phyloP scores from a whole-genome alignment of 2,113 vertebrate species.

The Sylvilagus bachmani region DNA sequence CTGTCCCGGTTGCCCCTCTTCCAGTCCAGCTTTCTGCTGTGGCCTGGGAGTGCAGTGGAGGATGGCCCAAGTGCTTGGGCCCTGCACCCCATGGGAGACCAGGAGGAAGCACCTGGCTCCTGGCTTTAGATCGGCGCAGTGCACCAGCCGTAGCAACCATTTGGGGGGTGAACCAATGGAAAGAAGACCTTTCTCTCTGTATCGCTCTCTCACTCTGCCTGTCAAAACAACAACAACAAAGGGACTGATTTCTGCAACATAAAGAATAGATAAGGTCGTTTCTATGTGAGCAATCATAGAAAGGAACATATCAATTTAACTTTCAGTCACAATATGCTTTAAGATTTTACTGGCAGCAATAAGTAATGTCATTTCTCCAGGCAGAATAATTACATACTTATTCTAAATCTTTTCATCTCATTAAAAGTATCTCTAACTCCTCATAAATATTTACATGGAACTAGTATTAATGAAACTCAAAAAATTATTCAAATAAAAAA shows the following conservation, averaged over 20 bases:
- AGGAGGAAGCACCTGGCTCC: too few species aligned
- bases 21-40: too few species aligned
- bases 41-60: too few species aligned
- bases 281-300: background rate
- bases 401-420: conserved; percentile 22
- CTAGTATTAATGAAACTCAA: too few species aligned
- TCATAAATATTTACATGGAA: conserved; percentile 3
- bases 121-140: too few species aligned
- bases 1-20: too few species aligned
- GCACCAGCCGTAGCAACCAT: too few species aligned
- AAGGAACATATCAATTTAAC: background rate
- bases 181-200: too few species aligned
- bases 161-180: too few species aligned
- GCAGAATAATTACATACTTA: background rate
- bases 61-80: too few species aligned
- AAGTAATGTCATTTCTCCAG: background rate
- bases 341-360: background rate
- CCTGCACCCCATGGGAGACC: too few species aligned
- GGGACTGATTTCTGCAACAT: background rate
- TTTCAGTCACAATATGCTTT: conserved; percentile 15
- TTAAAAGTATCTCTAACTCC: background rate
- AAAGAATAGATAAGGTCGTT: background rate
- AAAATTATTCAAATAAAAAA: background rate
- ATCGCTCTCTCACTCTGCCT: too few species aligned
- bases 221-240: background rate